Conservation (phyloP, 2,113 vertebrate genomes). For the Spilogale gracilis region DNA sequence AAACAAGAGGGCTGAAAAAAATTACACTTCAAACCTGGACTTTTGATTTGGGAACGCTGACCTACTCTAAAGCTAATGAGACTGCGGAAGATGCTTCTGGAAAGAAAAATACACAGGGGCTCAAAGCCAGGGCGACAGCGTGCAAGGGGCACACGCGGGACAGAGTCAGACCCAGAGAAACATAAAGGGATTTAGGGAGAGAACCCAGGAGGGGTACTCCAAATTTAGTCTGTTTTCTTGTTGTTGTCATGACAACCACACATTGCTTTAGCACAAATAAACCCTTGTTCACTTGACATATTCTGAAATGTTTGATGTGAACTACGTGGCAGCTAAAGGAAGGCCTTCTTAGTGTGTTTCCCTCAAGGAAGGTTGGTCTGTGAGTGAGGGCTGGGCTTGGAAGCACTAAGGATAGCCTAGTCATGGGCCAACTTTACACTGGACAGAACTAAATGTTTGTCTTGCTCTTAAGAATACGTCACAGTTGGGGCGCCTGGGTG, state of each 20-base stretch:
- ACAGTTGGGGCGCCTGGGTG: background rate
- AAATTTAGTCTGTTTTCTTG: background rate
- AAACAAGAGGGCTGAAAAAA: conserved; percentile 29
- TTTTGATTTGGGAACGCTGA: conserved; percentile 21
- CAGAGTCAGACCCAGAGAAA: background rate
- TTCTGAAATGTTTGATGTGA: conserved; percentile 20
- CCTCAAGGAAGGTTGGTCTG: background rate
- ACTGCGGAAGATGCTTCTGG: background rate
- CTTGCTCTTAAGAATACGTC: conserved; percentile 14
- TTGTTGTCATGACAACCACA: background rate
- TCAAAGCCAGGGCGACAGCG: background rate
- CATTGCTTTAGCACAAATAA: conserved; percentile 27
- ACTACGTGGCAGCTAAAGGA: background rate
- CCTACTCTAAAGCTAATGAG: background rate
- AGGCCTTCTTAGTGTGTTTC: background rate
- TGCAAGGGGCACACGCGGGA: background rate
- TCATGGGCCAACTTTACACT: background rate
- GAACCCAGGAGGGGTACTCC: background rate
- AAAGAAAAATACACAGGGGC: background rate
- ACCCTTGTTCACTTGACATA: background rate
- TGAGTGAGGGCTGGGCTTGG: background rate
- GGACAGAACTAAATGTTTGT: background rate
- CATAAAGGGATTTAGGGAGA: background rate
- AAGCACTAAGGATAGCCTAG: background rate
- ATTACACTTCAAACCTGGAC: background rate